A percentile compares a stretch with the other conserved stretches of the same genome.
Conservation (phyloP, 2,888 invertebrate species). For the Odontocolon sp. region DNA sequence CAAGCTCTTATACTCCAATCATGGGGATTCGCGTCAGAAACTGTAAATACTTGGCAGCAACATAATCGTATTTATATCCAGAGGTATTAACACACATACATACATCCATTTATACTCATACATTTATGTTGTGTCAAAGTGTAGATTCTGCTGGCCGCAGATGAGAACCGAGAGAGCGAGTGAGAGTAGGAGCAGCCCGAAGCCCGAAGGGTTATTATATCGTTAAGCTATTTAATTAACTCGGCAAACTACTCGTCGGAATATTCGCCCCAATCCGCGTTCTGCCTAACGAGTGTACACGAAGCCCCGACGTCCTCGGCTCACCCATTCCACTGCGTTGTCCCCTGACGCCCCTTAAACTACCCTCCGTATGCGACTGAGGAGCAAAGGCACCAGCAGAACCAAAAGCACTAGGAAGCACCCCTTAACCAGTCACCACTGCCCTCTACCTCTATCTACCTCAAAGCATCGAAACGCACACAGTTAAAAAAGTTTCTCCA, state of each 20-base stretch:
- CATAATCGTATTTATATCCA: constrained; percentile 33
- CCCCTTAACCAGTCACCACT: constrained; percentile 23
- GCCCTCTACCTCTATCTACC: constrained; percentile 3
- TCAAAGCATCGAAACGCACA: constrained; percentile 51
- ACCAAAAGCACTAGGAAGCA: constrained; percentile 46
- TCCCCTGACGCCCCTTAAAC: constrained; percentile 45
- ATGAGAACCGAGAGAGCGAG: constrained; percentile 1
- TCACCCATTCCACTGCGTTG: constrained; percentile 54
- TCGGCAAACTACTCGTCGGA: constrained; percentile 79
- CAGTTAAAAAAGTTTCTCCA: constrained; percentile 75
- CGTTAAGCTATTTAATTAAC: constrained; percentile 81
- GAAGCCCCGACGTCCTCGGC: constrained; percentile 56
- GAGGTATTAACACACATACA: constrained; percentile 2
- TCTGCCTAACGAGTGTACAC: constrained; percentile 73
- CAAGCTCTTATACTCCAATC: too few relatives aligned
- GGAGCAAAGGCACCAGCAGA: constrained; percentile 9
- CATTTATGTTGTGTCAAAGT: not conserved
- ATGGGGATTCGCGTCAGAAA: constrained; percentile 3
- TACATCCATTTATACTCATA: not conserved
- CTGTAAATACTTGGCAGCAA: constrained; percentile 9
- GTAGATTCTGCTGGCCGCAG: constrained; percentile 11
- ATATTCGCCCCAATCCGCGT: constrained; percentile 78
- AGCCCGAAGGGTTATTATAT: constrained; percentile 80
- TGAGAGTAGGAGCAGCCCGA: constrained; percentile 66
- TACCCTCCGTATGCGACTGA: constrained; percentile 22